These are phyloP conservation scores for Aleiodes testaceus DNA, from an alignment of 2,888 invertebrate genomes.

Conservation along the genomic window DNA sequence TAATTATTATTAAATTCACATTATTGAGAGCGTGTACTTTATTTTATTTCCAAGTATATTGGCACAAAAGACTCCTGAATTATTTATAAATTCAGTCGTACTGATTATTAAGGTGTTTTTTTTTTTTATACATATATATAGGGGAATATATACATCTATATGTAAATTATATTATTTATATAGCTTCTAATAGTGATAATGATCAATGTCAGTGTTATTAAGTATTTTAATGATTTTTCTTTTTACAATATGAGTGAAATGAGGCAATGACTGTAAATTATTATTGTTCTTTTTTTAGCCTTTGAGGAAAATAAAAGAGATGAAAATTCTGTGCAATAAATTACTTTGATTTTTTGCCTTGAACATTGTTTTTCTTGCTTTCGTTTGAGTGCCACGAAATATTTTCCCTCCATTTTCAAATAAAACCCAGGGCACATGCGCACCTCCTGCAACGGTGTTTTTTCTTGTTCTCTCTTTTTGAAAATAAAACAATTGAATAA, in stretches of 20 bases:
- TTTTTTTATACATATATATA: no score
- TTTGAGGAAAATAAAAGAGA: slow-evolving; percentile 19
- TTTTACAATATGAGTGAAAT: neutral
- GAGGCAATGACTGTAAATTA: slow-evolving; percentile 12
- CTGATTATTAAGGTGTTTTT: slow-evolving; percentile 65
- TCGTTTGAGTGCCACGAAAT: no score
- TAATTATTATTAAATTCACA: neutral
- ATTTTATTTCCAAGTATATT: slow-evolving; percentile 4
- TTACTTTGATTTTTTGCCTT: neutral
- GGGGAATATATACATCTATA: no score
- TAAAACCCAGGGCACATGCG: no score
- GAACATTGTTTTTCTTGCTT: neutral
- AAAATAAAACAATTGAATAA: no score
- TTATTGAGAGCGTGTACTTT: slow-evolving; percentile 10
- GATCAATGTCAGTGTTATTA: neutral
- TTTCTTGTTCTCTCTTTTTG: no score
- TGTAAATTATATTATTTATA: slow-evolving; percentile 14
- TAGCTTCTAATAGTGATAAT: slow-evolving; percentile 11
- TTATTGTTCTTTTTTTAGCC: slow-evolving; percentile 27
- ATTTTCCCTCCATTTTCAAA: no score
- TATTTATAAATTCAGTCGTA: slow-evolving; percentile 50
- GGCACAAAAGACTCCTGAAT: slow-evolving; percentile 58
- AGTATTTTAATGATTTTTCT: neutral
- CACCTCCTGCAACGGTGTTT: no score
- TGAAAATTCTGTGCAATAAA: slow-evolving; percentile 33